Conservation (phyloP, 2,797 vertebrate species). For the Bryconaethiops microstoma region DNA sequence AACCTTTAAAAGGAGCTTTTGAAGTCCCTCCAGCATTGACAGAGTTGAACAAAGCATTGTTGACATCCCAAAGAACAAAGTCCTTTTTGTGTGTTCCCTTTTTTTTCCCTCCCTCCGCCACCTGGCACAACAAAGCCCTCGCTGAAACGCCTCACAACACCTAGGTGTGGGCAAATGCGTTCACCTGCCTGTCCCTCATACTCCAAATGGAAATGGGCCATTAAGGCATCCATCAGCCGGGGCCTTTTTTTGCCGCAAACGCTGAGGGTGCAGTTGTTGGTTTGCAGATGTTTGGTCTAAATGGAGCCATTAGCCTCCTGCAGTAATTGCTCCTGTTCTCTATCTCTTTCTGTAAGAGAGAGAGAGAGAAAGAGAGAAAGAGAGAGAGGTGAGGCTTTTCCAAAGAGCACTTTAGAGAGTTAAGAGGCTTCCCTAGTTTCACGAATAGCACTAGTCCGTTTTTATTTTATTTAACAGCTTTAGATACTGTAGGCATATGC, state of each 20-base stretch:
- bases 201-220: constrained; percentile 8
- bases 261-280: constrained; percentile 24
- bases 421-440: background rate
- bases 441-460: background rate
- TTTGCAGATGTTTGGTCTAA: constrained; percentile 67
- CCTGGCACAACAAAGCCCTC: constrained; percentile 47
- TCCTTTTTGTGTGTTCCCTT: constrained; percentile 16
- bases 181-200: constrained; percentile 36
- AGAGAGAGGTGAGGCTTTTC: background rate
- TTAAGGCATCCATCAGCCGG: constrained; percentile 29
- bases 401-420: background rate
- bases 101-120: constrained; percentile 25
- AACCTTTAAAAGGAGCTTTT: constrained; percentile 23
- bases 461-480: background rate
- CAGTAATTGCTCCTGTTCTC: constrained; percentile 34
- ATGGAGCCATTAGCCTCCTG: constrained; percentile 31
- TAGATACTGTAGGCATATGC: too few relatives aligned
- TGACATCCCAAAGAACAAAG: constrained; percentile 51
- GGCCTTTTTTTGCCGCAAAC: constrained; percentile 12
- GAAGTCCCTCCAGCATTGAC: constrained; percentile 59
- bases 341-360: background rate
- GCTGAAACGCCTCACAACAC: background rate
- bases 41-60: constrained; percentile 70
- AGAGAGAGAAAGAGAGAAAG: background rate
- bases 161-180: constrained; percentile 34